These are phyloP conservation scores for Trypoxylus dichotomus DNA, from an alignment of 1,140 invertebrate species.

Conservation along the genomic window DNA sequence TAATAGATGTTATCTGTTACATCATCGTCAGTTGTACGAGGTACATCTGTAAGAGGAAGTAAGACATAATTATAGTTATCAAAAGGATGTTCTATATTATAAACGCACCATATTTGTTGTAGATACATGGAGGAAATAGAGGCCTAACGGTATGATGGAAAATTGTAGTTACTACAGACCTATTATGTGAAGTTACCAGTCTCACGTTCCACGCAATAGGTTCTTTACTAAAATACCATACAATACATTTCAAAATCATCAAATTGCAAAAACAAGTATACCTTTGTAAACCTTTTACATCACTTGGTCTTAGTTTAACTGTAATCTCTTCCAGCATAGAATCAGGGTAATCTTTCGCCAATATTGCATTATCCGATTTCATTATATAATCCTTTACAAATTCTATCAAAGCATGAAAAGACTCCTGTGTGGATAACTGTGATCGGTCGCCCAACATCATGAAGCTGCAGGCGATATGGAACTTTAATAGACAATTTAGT, in stretches of 20 bases:
- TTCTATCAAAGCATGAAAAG: not conserved
- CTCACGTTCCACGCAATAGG: slow-evolving; percentile 12
- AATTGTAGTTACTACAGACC: slow-evolving; percentile 21
- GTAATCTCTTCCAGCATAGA: not conserved
- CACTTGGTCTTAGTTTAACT: not conserved
- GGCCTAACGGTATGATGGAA: slow-evolving; percentile 16
- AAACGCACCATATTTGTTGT: slow-evolving; percentile 27
- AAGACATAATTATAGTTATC: not conserved
- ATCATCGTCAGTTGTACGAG: not conserved
- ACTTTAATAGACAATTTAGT: slow-evolving; percentile 5
- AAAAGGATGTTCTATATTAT: not conserved
- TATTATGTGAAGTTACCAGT: slow-evolving; percentile 5
- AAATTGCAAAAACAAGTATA: not conserved
- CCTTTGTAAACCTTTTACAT: slow-evolving; percentile 10
- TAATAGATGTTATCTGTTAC: not conserved
- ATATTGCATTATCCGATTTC: not conserved
- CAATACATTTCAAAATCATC: not conserved
- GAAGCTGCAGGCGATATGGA: not conserved
- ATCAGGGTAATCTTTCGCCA: not conserved
- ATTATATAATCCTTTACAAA: not conserved
- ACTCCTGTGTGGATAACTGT: not conserved
- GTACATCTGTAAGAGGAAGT: slow-evolving; percentile 9
- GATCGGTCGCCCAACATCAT: not conserved
- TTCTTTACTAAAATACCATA: slow-evolving; percentile 3
- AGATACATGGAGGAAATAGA: slow-evolving; percentile 30